Evolutionary conservation across 2,113 vertebrate genomes (phyloP).

Genomic region (Saguinus midas): DNA sequence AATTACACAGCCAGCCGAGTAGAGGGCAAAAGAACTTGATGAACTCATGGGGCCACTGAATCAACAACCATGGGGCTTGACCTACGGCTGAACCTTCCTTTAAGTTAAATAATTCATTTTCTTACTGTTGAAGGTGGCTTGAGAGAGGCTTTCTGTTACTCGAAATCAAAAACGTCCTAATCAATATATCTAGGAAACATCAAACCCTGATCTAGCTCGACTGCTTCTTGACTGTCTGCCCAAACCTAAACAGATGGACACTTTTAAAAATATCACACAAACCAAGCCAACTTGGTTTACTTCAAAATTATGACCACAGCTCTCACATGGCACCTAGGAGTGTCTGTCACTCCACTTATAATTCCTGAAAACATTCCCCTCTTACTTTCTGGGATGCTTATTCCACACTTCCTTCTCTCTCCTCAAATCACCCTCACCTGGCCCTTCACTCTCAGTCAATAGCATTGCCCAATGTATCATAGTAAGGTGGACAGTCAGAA

Average conservation of each 20-base stretch:
- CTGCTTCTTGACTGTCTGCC: background rate
- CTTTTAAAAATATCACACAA: background rate
- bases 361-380: background rate
- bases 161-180: background rate
- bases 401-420: background rate
- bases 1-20: background rate
- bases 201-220: background rate
- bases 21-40: background rate
- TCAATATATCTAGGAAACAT: background rate
- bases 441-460: fast-evolving
- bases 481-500: background rate
- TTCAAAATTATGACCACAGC: background rate
- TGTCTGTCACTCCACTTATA: fast-evolving
- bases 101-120: constrained; percentile 46
- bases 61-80: background rate
- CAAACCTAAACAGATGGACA: background rate
- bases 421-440: background rate
- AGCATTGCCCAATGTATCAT: background rate
- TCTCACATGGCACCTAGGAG: background rate
- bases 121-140: constrained; percentile 9
- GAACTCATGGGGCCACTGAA: background rate
- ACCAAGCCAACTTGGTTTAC: background rate
- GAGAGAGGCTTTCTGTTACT: constrained; percentile 46
- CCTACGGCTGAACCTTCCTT: background rate
- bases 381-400: background rate